Conservation (phyloP, 2,797 vertebrate genomes). For the Sebastes matsubarae region DNA sequence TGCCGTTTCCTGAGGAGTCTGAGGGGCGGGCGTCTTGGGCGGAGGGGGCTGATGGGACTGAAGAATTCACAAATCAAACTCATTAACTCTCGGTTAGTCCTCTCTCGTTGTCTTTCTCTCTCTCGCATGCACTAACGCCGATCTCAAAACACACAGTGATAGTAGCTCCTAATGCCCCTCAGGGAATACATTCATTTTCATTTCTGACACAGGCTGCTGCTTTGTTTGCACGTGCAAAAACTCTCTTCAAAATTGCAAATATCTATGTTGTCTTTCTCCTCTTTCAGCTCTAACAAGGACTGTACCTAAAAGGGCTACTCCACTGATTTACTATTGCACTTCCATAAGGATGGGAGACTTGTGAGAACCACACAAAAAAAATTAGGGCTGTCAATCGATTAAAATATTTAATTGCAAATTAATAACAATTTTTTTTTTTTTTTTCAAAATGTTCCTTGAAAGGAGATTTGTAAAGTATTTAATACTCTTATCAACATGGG, state of each 20-base stretch:
- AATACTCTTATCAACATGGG: too few relatives aligned
- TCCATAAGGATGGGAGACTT: neutral
- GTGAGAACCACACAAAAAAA: neutral
- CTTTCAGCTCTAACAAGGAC: neutral
- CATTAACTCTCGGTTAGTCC: constrained; percentile 8
- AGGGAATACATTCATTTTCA: constrained; percentile 13
- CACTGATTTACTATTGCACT: neutral
- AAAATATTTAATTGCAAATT: too few relatives aligned
- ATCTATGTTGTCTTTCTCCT: neutral
- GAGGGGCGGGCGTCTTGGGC: neutral
- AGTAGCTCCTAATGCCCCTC: neutral
- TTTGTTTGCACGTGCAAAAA: constrained; percentile 11
- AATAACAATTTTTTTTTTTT: too few relatives aligned
- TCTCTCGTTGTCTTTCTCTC: too few relatives aligned
- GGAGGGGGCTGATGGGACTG: neutral
- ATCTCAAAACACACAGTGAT: neutral
- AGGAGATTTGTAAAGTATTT: too few relatives aligned
- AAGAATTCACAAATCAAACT: constrained; percentile 48
- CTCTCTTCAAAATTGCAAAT: neutral
- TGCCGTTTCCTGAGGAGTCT: constrained; percentile 18
- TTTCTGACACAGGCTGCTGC: neutral
- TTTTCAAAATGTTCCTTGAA: too few relatives aligned
- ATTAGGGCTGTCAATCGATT: neutral
- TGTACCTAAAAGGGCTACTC: neutral
- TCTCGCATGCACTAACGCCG: neutral